Percentiles rank a stretch among this genome's conserved stretches.
Conservation (phyloP, 2,888 invertebrate species). For the Parthenolecanium corni region DNA sequence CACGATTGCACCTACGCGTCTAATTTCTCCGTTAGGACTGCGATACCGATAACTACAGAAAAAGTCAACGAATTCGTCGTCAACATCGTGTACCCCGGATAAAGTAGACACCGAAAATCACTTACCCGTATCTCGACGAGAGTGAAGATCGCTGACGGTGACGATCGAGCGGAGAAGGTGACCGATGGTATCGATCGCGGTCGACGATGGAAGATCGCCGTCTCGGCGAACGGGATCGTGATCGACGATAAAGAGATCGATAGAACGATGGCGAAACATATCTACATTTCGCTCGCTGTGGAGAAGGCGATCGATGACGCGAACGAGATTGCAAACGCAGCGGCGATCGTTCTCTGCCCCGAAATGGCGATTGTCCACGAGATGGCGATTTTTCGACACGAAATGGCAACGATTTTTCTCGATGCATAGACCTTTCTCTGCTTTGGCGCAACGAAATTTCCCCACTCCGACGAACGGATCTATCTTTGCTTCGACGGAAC, state of each 20-base stretch:
- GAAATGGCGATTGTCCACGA: too few relatives aligned
- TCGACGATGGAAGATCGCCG: constrained; percentile 17
- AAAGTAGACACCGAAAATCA: too few relatives aligned
- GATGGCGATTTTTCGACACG: too few relatives aligned
- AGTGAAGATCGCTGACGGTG: neutral
- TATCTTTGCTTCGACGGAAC: too few relatives aligned
- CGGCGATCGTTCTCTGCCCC: neutral
- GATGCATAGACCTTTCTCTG: too few relatives aligned
- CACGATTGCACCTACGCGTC: neutral
- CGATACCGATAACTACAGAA: constrained; percentile 15
- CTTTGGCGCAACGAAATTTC: too few relatives aligned
- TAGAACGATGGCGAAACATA: constrained; percentile 3
- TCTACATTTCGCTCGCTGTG: neutral
- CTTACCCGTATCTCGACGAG: constrained; percentile 4
- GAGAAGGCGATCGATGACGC: constrained; percentile 12
- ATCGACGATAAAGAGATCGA: constrained; percentile 8
- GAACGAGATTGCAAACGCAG: neutral
- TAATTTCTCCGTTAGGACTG: neutral
- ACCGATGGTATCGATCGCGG: neutral
- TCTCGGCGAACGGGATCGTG: constrained; percentile 26
- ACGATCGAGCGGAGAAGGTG: neutral
- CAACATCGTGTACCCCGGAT: too few relatives aligned
- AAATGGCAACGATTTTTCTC: too few relatives aligned
- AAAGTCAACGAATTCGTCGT: neutral
- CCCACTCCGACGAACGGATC: too few relatives aligned